Base-by-base conservation (phyloP, 2,888 invertebrate genomes). In the Cephus runcator region DNA sequence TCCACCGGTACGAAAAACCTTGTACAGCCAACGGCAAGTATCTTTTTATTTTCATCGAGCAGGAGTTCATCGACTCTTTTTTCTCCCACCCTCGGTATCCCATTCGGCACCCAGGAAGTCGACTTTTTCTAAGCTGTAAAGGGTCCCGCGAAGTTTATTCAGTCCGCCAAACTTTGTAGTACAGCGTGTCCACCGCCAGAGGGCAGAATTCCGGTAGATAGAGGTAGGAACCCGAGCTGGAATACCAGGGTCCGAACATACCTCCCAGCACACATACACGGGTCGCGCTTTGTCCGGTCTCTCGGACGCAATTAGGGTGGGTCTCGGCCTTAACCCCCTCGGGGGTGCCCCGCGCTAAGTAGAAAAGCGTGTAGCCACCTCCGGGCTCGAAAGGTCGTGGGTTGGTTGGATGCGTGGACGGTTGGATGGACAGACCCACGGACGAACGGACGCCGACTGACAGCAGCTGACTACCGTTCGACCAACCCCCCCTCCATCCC, bases 281-380 rank as follows among this genome's bases (percentile, higher is more conserved):
- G 84, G 85, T 88, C 83, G 81, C 90, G 91, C 91, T 91, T 91
- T 90, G 91, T 91, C 91, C 91, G 86, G 87, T 91, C 91, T 89
- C 91, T 91, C 90, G 91, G 91, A 91, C 90, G 91, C 91, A 91
- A 91, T 91, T 91, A 91, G 91, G 91, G 90, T 90, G 91, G 90
- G 90, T 88, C 89, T 88, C 84, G 82, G 79, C 85, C 88, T 86
- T 85, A 85, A 85, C 84, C 87, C 90, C 89, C 88, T 86, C 86
- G 85, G 87, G 87, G 83, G 87, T 85, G 85, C 86, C 87, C 76
- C 82, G 86, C 85, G 88, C 88, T 90, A 91, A 91, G 91, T 91
- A 91, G 91, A 91, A 91, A 91, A 91, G 90, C 91, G 91, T 91
- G 91, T 90, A 88, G 83, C 86, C 87, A 88, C 88, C 87, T 86